Conservation (phyloP, 2,113 vertebrate genomes). For the Myodes glareolus region DNA sequence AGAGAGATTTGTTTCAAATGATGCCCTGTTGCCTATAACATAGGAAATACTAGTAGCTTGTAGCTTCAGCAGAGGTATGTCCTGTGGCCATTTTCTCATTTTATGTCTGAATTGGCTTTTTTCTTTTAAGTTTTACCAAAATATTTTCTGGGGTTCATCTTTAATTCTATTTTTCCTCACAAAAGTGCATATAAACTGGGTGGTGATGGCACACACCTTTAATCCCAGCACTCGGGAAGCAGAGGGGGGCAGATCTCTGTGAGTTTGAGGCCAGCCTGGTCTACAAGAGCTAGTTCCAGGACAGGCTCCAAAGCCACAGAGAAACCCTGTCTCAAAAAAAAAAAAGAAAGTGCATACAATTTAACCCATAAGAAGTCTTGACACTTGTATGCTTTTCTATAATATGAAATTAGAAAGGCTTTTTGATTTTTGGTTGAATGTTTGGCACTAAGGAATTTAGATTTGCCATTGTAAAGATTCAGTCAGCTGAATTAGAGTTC, state of each 20-base stretch:
- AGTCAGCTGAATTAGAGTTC: not conserved
- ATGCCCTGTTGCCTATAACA: not conserved
- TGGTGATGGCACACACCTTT: too few species aligned
- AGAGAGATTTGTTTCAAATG: not conserved
- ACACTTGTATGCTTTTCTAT: not conserved
- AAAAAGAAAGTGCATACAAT: not conserved
- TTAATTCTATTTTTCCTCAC: not conserved
- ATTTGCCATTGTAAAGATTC: not conserved
- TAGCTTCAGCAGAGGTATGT: too few species aligned
- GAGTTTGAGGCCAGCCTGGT: too few species aligned
- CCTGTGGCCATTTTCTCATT: not conserved
- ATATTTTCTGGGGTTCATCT: slow-evolving; percentile 43
- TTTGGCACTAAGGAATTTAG: not conserved
- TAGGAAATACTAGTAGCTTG: not conserved
- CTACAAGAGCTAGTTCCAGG: too few species aligned
- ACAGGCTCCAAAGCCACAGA: too few species aligned
- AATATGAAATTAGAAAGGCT: slow-evolving; percentile 19
- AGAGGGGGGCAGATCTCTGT: too few species aligned
- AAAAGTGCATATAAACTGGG: not conserved
- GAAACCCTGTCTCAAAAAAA: too few species aligned
- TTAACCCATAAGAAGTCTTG: not conserved
- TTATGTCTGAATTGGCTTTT: not conserved
- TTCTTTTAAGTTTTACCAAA: not conserved
- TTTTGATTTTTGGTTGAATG: slow-evolving; percentile 1
- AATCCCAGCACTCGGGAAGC: too few species aligned